phyloP scores from a whole-genome alignment of 2,888 invertebrate species.

The Acanthopleura granulata region DNA sequence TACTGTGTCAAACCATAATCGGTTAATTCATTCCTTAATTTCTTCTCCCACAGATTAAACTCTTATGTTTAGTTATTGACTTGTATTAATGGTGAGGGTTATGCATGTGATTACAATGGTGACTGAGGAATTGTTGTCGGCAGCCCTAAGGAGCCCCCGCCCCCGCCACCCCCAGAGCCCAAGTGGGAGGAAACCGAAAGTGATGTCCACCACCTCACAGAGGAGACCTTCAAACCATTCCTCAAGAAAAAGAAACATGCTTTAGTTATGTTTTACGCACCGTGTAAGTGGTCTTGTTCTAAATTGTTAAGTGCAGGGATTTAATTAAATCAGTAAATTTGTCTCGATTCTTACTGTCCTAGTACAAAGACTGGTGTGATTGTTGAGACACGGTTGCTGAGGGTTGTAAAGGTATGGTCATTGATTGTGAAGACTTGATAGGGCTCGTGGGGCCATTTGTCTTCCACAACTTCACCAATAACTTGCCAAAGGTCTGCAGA shows the following conservation, averaged over 20 bases:
- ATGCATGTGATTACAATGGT: not conserved
- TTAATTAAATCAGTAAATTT: no score
- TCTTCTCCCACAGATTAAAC: not conserved
- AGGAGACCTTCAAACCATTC: slow-evolving; percentile 80
- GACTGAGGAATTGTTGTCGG: not conserved
- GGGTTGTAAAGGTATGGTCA: no score
- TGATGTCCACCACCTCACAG: slow-evolving; percentile 82
- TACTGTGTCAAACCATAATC: no score
- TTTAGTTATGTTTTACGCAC: slow-evolving; percentile 92
- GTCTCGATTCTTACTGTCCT: no score
- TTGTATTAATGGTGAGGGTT: not conserved
- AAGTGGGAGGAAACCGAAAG: slow-evolving; percentile 83
- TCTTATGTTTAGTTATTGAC: not conserved
- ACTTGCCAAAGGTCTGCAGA: no score
- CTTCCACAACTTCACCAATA: slow-evolving; percentile 20
- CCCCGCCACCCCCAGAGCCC: slow-evolving; percentile 84
- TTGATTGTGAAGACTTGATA: no score
- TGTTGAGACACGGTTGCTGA: no score
- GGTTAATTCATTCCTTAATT: no score
- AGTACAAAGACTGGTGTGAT: no score
- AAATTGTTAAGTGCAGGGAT: no score
- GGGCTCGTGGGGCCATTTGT: not conserved
- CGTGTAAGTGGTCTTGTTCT: slow-evolving; percentile 78
- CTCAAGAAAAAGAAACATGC: slow-evolving; percentile 89
- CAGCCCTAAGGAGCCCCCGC: slow-evolving; percentile 82